A percentile compares a stretch with the other conserved stretches of the same genome.
Conservation (phyloP, 2,113 vertebrate genomes). For the Polypterus bichir region DNA sequence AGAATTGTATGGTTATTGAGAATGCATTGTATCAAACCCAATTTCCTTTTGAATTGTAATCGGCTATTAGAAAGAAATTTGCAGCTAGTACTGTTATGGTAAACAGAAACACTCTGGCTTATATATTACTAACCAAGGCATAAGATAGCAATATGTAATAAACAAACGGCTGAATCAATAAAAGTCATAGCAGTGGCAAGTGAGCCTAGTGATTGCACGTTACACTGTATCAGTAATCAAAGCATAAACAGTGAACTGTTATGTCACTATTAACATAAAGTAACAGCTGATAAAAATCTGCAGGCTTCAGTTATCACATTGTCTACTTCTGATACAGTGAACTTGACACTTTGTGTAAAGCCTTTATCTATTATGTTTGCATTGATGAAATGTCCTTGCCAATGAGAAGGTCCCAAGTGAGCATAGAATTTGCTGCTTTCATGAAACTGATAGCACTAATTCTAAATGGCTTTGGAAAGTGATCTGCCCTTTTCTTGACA, state of each 20-base stretch:
- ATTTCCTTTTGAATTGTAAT: too few relatives aligned
- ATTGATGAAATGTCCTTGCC: conserved; percentile 16
- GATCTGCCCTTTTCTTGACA: conserved; percentile 11
- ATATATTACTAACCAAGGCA: too few relatives aligned
- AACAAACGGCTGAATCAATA: too few relatives aligned
- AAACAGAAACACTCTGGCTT: too few relatives aligned
- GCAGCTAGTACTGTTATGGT: too few relatives aligned
- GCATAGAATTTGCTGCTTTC: conserved; percentile 34
- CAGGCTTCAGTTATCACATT: conserved; percentile 10
- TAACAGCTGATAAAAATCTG: conserved; percentile 37
- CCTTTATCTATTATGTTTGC: conserved; percentile 13
- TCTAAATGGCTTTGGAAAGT: conserved; percentile 19
- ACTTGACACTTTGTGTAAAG: conserved; percentile 20
- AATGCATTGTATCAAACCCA: too few relatives aligned
- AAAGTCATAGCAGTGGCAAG: too few relatives aligned
- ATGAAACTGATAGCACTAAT: conserved; percentile 43
- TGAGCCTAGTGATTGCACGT: background rate
- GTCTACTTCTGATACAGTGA: conserved; percentile 21
- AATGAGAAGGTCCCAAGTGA: conserved; percentile 30
- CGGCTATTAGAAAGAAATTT: too few relatives aligned
- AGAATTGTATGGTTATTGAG: too few relatives aligned
- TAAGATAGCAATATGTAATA: too few relatives aligned
- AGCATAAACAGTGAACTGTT: conserved; percentile 28
- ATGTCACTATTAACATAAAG: conserved; percentile 27
- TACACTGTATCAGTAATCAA: conserved; percentile 28